Evolutionary conservation across 2,888 invertebrate genomes (phyloP).

Genomic region (Lepidocyrtoides sp.): DNA sequence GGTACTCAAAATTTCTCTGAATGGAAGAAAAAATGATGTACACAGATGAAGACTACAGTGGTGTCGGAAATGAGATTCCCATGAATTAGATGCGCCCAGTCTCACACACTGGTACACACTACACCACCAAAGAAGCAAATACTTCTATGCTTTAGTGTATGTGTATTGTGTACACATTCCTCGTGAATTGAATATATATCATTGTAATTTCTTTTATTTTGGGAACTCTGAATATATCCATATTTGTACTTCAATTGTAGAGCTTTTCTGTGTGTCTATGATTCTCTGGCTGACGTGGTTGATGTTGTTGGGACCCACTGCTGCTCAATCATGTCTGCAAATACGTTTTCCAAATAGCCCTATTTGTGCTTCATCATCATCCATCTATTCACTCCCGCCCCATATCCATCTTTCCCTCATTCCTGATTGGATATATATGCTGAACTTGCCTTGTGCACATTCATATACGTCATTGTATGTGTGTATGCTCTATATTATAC

Average conservation of each 20-base stretch:
- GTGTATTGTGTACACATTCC: not conserved
- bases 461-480: too few relatives aligned
- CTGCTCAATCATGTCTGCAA: slow-evolving; percentile 39
- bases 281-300: not conserved
- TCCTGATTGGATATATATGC: slow-evolving; percentile 7
- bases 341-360: slow-evolving; percentile 52
- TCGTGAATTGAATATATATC: slow-evolving; percentile 11
- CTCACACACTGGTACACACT: not conserved
- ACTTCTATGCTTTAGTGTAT: not conserved
- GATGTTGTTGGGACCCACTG: slow-evolving; percentile 25
- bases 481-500: too few relatives aligned
- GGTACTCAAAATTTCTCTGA: slow-evolving; percentile 21
- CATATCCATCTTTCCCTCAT: slow-evolving; percentile 17
- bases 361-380: slow-evolving; percentile 71
- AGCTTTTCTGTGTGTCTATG: not conserved
- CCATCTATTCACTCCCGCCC: slow-evolving; percentile 40
- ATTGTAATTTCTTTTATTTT: not conserved
- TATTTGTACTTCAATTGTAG: not conserved
- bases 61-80: slow-evolving; percentile 37
- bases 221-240: slow-evolving; percentile 9
- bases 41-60: slow-evolving; percentile 38
- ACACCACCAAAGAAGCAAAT: not conserved
- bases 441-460: not conserved
- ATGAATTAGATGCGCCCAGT: not conserved
- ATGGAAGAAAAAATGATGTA: slow-evolving; percentile 36